phyloP scores from a whole-genome alignment of 1,140 invertebrate genomes.

The Aphelenchoides avenae region DNA sequence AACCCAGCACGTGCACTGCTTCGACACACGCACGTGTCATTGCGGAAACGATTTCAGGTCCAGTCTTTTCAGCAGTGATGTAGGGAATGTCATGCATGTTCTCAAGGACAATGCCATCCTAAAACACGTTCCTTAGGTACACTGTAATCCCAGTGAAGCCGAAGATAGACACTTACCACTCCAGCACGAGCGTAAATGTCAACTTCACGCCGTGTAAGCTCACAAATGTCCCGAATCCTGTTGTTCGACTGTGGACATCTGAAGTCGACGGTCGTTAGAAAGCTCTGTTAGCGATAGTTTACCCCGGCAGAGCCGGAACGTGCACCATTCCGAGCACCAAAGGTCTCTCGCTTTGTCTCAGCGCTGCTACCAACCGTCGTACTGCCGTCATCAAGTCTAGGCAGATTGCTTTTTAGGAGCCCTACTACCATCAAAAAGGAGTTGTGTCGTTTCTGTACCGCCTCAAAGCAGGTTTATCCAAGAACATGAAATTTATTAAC shows the following conservation, averaged over 20 bases:
- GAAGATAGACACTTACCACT: constrained; percentile 63
- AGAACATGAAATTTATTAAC: too few species aligned
- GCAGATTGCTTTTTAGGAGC: too few species aligned
- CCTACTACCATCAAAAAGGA: too few species aligned
- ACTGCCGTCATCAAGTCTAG: too few species aligned
- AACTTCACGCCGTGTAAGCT: constrained; percentile 66
- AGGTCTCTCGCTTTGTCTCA: too few species aligned
- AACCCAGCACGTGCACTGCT: constrained; percentile 46
- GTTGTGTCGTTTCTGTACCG: too few species aligned
- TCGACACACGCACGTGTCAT: constrained; percentile 66
- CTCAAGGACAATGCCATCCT: constrained; percentile 76
- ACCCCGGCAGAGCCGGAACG: constrained; percentile 69
- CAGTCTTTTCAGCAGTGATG: constrained; percentile 64
- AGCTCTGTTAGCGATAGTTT: constrained; percentile 27
- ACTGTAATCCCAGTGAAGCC: constrained; percentile 9
- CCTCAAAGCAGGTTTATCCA: too few species aligned
- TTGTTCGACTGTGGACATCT: constrained; percentile 65
- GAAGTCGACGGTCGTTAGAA: constrained; percentile 37
- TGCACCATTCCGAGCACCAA: constrained; percentile 74
- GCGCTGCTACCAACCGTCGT: too few species aligned
- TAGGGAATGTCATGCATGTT: constrained; percentile 84
- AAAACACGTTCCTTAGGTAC: constrained; percentile 30
- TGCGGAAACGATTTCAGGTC: constrained; percentile 67
- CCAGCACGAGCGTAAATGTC: constrained; percentile 65
- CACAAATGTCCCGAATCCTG: constrained; percentile 64